Evolutionary conservation across 2,113 vertebrate species (phyloP).

Genomic region (Megaleporinus macrocephalus): DNA sequence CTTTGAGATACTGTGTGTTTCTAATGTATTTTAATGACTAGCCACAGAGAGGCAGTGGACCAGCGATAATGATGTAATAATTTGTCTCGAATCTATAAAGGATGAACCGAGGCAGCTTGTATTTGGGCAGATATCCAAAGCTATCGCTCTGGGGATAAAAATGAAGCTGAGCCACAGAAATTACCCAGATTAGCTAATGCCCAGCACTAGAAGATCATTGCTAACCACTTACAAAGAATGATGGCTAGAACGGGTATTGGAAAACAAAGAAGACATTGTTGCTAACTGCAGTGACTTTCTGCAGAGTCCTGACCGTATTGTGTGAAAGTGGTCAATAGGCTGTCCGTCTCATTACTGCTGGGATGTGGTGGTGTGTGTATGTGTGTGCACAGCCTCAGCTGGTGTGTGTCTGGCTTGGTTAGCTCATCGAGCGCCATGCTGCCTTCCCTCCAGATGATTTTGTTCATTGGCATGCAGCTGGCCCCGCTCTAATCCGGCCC

Average conservation of each 20-base stretch:
- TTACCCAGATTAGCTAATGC: conserved; percentile 14
- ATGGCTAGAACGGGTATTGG: not conserved
- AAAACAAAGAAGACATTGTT: not conserved
- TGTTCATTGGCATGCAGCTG: conserved; percentile 47
- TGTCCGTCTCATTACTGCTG: not conserved
- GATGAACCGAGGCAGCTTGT: conserved; percentile 1
- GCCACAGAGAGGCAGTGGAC: not conserved
- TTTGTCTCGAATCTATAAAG: conserved; percentile 30
- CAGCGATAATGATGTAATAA: conserved; percentile 22
- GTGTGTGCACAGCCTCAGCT: not conserved
- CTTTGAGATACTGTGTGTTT: not conserved
- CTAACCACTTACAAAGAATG: not conserved
- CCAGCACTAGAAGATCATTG: conserved; percentile 5
- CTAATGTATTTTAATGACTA: not conserved
- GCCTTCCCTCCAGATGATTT: conserved; percentile 38
- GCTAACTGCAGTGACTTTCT: not conserved
- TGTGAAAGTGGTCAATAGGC: not conserved
- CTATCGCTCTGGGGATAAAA: conserved; percentile 12
- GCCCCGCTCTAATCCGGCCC: conserved; percentile 46
- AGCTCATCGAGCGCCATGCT: conserved; percentile 18
- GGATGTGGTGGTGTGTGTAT: not conserved
- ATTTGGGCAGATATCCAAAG: not conserved
- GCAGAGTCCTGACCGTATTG: not conserved
- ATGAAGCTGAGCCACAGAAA: not conserved
- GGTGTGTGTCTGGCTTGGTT: conserved; percentile 26